phyloP scores from a whole-genome alignment of 2,888 invertebrate genomes.

The Marronus borbonicus region DNA sequence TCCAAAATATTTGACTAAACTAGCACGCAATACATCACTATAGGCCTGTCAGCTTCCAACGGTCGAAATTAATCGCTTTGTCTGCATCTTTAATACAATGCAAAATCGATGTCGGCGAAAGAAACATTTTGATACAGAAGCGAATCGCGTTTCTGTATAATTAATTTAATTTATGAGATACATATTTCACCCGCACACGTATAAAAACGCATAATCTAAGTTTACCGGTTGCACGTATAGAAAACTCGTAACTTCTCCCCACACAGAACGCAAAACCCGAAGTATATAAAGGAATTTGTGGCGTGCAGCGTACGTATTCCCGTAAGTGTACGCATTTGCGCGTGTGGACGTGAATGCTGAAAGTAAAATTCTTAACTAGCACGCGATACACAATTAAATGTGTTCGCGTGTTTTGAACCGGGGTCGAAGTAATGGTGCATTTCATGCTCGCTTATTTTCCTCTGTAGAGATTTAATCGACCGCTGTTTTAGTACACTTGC shows the following conservation, averaged over 20 bases:
- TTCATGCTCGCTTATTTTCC: conserved; percentile 39
- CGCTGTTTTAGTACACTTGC: conserved; percentile 27
- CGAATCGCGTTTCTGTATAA: too few species aligned
- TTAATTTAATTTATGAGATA: too few species aligned
- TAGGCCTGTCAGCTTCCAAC: too few species aligned
- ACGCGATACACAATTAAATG: conserved; percentile 40
- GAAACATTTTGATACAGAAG: too few species aligned
- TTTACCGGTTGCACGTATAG: too few species aligned
- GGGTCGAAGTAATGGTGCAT: conserved; percentile 41
- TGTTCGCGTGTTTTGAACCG: conserved; percentile 10
- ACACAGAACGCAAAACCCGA: background rate
- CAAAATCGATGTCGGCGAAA: too few species aligned
- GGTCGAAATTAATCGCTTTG: too few species aligned
- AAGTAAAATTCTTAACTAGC: conserved; percentile 39
- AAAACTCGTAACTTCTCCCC: conserved; percentile 9
- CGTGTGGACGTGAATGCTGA: conserved; percentile 16
- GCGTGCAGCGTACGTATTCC: background rate
- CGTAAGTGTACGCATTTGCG: background rate
- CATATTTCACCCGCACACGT: too few species aligned
- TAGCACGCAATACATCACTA: too few species aligned
- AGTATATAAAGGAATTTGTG: conserved; percentile 36
- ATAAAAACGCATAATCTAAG: too few species aligned
- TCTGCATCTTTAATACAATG: too few species aligned
- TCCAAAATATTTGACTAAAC: too few species aligned
- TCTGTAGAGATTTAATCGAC: conserved; percentile 40